A percentile compares a stretch with the other conserved stretches of the same genome.
Evolutionary conservation across 2,113 vertebrate species (phyloP).

Genomic region (Cinclus cinclus): DNA sequence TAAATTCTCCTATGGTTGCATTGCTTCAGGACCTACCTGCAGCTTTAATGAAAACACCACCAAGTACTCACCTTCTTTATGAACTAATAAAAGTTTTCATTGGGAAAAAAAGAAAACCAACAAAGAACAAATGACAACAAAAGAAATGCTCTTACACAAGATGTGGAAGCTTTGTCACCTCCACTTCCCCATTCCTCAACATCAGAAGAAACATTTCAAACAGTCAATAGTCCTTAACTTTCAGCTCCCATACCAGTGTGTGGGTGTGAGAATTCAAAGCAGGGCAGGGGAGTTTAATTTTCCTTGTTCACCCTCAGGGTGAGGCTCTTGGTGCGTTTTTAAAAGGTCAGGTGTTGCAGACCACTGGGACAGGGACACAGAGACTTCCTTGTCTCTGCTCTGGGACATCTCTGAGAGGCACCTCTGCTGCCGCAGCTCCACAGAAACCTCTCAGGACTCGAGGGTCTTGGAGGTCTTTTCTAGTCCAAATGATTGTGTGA

Average conservation of each 20-base stretch:
- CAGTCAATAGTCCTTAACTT: not conserved
- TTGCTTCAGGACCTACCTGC: not conserved
- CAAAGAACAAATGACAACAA: not conserved
- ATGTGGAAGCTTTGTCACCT: fast-evolving
- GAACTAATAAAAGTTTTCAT: not conserved
- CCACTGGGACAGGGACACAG: not conserved
- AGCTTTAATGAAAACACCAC: not conserved
- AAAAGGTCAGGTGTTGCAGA: not conserved
- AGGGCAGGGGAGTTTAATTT: not conserved
- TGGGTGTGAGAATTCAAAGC: not conserved
- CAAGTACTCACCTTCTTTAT: not conserved
- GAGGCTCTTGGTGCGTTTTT: not conserved
- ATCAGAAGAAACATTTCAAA: not conserved
- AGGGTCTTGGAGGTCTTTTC: not conserved
- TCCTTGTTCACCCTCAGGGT: not conserved
- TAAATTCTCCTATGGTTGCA: not conserved
- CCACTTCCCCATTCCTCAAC: not conserved
- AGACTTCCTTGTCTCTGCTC: not conserved
- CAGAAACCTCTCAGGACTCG: not conserved
- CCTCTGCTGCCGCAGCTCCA: not conserved
- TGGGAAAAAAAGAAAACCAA: not conserved
- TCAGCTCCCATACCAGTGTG: not conserved
- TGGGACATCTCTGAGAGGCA: not conserved
- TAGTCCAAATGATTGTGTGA: not conserved
- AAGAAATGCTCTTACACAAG: not conserved